Evolutionary conservation across 2,113 vertebrate genomes (phyloP).

Genomic region (Onychostruthus taczanowskii): DNA sequence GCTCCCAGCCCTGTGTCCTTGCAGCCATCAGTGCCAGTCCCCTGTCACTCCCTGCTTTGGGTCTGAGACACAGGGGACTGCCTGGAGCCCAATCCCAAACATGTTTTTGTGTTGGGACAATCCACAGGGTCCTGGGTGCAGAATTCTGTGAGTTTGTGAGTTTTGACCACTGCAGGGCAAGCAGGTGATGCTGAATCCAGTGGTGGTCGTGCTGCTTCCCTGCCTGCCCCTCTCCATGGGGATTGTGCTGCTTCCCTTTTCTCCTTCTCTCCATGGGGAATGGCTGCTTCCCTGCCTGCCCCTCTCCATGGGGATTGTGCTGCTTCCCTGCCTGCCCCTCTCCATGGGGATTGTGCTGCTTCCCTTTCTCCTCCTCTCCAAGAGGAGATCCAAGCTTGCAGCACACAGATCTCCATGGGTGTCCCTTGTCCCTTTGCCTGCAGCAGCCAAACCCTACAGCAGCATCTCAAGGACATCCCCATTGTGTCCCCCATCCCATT

Average conservation of each 20-base stretch:
- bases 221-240: not conserved
- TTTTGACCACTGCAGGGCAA: accelerated
- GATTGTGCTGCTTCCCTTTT: not conserved
- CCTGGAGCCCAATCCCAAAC: accelerated
- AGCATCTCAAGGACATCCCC: constrained; percentile 30
- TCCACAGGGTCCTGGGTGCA: not conserved
- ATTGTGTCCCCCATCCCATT: not conserved
- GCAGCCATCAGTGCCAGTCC: not conserved
- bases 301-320: not conserved
- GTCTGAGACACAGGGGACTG: not conserved
- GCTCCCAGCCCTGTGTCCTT: not conserved
- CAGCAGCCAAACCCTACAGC: not conserved
- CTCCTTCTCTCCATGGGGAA: not conserved
- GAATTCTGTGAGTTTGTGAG: not conserved
- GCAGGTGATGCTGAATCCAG: accelerated
- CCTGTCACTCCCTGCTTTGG: not conserved
- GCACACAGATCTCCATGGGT: not conserved
- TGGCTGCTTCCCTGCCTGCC: not conserved
- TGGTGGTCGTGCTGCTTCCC: too few relatives aligned
- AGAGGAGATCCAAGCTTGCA: not conserved
- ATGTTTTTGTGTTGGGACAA: accelerated
- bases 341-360: not conserved
- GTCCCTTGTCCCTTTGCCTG: not conserved
- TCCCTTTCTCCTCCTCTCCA: not conserved
- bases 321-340: not conserved